These are phyloP conservation scores for Drosophila tropicalis DNA, from an alignment of 1,140 invertebrate species.

Conservation along the genomic window DNA sequence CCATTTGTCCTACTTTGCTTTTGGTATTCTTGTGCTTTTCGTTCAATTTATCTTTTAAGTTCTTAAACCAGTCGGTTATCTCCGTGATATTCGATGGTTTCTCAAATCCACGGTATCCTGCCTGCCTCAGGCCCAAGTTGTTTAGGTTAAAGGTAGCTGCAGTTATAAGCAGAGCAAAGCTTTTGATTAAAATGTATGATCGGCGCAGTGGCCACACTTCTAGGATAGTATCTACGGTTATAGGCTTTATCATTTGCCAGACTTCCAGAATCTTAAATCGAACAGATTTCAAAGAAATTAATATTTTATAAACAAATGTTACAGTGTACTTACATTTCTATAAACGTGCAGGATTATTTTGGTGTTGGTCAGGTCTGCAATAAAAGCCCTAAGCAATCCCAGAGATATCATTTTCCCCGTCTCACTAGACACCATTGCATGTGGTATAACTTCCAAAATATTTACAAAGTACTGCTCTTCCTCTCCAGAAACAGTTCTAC, in stretches of 20 bases:
- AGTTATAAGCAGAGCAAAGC: conserved; percentile 47
- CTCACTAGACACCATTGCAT: conserved; percentile 58
- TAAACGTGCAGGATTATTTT: conserved; percentile 53
- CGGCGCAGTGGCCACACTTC: conserved; percentile 46
- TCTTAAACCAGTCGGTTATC: conserved; percentile 47
- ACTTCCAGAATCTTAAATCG: conserved; percentile 44
- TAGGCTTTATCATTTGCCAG: conserved; percentile 52
- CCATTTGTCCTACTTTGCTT: conserved; percentile 30
- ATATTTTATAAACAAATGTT: neutral
- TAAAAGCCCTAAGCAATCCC: conserved; percentile 43
- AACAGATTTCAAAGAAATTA: neutral
- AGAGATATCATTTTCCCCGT: conserved; percentile 63
- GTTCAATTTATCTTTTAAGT: conserved; percentile 41
- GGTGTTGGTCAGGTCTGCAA: conserved; percentile 33
- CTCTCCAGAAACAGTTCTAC: conserved; percentile 21
- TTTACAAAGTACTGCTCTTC: conserved; percentile 43
- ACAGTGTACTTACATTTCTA: conserved; percentile 46
- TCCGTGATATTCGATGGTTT: conserved; percentile 30
- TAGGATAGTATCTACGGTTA: conserved; percentile 39
- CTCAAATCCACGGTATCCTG: conserved; percentile 61
- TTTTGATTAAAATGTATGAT: conserved; percentile 43
- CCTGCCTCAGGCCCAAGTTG: conserved; percentile 42
- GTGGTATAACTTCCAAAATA: conserved; percentile 50
- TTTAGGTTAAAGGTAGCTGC: conserved; percentile 38
- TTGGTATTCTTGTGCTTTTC: conserved; percentile 40